These are phyloP conservation scores for Catalaphyllia jardinei DNA, from an alignment of 64 coral and sea anemone genomes.

Conservation along the genomic window DNA sequence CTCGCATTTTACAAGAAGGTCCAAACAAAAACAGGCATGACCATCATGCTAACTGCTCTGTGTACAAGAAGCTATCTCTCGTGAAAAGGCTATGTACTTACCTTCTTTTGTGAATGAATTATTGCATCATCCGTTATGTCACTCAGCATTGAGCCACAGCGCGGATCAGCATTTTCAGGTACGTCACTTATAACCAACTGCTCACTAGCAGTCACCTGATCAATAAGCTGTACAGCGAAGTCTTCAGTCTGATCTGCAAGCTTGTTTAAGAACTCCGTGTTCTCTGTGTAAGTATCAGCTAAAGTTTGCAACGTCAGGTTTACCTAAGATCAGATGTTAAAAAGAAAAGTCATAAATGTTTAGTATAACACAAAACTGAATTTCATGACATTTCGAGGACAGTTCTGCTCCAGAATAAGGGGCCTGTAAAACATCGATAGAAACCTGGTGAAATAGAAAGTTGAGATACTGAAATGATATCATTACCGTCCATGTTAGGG, in stretches of 20 bases:
- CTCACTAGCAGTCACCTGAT: slow-evolving; percentile 17
- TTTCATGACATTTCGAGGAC: too few species aligned
- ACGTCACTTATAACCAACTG: neutral
- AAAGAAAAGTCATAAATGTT: too few species aligned
- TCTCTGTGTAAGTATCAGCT: neutral
- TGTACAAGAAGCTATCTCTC: too few species aligned
- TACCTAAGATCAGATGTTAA: neutral
- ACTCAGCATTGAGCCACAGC: slow-evolving; percentile 1
- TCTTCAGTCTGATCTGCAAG: slow-evolving; percentile 40
- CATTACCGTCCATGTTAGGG: too few species aligned
- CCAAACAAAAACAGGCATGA: too few species aligned
- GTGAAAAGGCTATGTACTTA: neutral
- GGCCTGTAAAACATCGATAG: too few species aligned
- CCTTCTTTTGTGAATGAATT: slow-evolving; percentile 13
- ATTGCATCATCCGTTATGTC: slow-evolving; percentile 14
- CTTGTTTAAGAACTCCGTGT: slow-evolving; percentile 19
- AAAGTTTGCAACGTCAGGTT: neutral
- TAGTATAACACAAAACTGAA: too few species aligned
- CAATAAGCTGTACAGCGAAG: slow-evolving; percentile 30
- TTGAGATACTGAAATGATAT: too few species aligned
- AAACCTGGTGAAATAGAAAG: too few species aligned
- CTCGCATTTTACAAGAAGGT: too few species aligned
- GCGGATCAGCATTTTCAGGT: neutral
- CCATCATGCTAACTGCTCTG: too few species aligned
- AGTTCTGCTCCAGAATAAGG: too few species aligned